phyloP scores from a whole-genome alignment of 2,113 vertebrate species.

The Campylomormyrus tamandua region DNA sequence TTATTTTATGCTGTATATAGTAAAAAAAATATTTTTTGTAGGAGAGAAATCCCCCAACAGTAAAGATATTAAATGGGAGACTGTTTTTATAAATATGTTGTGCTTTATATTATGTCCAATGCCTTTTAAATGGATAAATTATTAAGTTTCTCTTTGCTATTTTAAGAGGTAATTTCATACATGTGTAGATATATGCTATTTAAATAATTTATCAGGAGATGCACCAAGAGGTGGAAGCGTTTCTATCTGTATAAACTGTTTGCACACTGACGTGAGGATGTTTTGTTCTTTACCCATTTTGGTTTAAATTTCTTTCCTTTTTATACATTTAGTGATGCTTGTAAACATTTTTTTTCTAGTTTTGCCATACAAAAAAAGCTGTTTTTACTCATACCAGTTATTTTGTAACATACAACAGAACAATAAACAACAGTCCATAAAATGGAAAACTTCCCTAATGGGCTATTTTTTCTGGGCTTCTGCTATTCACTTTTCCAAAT shows the following conservation, averaged over 20 bases:
- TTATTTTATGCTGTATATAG: slow-evolving; percentile 82
- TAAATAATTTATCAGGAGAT: slow-evolving; percentile 99
- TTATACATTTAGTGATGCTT: slow-evolving; percentile 76
- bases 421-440: slow-evolving; percentile 56
- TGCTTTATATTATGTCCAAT: slow-evolving; percentile 69
- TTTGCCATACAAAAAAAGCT: slow-evolving; percentile 59
- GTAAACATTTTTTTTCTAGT: slow-evolving; percentile 80
- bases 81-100: slow-evolving; percentile 70
- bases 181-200: slow-evolving; percentile 98
- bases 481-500: neutral
- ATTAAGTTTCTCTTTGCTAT: slow-evolving; percentile 72
- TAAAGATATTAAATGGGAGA: slow-evolving; percentile 69
- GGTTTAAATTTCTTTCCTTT: slow-evolving; percentile 60
- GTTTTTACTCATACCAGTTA: slow-evolving; percentile 55
- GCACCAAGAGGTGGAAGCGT: slow-evolving; percentile 82
- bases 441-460: slow-evolving; percentile 4
- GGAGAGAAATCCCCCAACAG: slow-evolving; percentile 61
- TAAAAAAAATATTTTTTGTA: slow-evolving; percentile 68
- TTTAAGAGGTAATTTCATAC: slow-evolving; percentile 78
- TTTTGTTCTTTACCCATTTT: slow-evolving; percentile 60
- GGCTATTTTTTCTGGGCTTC: slow-evolving; percentile 2
- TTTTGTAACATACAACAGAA: slow-evolving; percentile 59
- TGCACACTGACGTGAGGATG: slow-evolving; percentile 91
- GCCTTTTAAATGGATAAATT: slow-evolving; percentile 84
- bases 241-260: slow-evolving; percentile 98